Evolutionary conservation across 2,113 vertebrate genomes (phyloP).

Genomic region (Xiphophorus maculatus): DNA sequence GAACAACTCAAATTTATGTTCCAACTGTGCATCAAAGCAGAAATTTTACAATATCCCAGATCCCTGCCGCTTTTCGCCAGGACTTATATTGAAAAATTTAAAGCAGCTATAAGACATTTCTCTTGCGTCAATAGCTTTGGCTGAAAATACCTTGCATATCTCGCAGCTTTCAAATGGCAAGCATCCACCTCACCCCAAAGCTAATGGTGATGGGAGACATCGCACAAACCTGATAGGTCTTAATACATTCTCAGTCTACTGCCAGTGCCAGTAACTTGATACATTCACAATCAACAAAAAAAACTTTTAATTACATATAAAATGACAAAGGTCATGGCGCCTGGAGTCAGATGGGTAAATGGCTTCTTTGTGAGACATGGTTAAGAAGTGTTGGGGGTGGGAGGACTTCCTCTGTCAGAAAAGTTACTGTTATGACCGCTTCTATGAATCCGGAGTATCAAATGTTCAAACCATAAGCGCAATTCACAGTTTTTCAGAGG

Average conservation of each 20-base stretch:
- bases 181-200: constrained; percentile 60
- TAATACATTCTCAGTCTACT: constrained; percentile 58
- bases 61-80: neutral
- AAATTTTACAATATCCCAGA: neutral
- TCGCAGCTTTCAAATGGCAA: constrained; percentile 68
- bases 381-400: neutral
- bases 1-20: constrained; percentile 8
- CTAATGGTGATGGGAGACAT: constrained; percentile 69
- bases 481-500: constrained; percentile 71
- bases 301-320: constrained; percentile 62
- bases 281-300: constrained; percentile 63
- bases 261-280: constrained; percentile 47
- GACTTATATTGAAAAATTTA: constrained; percentile 11
- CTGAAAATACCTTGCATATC: constrained; percentile 78
- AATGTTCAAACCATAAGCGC: constrained; percentile 74
- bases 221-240: constrained; percentile 62
- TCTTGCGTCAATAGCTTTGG: constrained; percentile 57
- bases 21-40: neutral
- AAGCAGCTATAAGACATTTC: constrained; percentile 45
- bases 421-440: constrained; percentile 63
- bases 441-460: constrained; percentile 63
- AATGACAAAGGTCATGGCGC: constrained; percentile 52
- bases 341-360: constrained; percentile 61
- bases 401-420: constrained; percentile 31
- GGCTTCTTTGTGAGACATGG: constrained; percentile 55